Base-by-base conservation (phyloP, 2,888 invertebrate species). In the Helicoverpa assulta region DNA sequence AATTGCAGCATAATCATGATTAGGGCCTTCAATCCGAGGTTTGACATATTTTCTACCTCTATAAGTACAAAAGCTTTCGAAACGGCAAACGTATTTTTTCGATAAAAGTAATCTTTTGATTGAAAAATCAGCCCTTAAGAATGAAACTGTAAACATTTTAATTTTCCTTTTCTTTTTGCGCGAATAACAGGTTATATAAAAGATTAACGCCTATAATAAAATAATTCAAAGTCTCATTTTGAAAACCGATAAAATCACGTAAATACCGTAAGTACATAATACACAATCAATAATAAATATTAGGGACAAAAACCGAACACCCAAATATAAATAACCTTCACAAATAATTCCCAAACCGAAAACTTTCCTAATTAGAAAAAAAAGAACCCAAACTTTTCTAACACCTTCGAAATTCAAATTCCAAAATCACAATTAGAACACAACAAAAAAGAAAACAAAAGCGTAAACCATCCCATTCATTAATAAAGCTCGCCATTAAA, bases 381-480 rank as follows among this genome's bases (percentile, higher is more conserved):
- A 56, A 53, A n/a, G 57, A 73, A 78, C 66, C 26, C 54, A 57
- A 43, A 16, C 7, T 10, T 33, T 61, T 40, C 4, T 10, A 10
- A n/a, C 7, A 8, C 51, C 37, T 58, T 61, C 51, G 1, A 62
- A 58, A 53, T 58, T 54, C n/a, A 50, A 58, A 73, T 33, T 8
- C 26, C 8, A 47, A 47, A 47, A 47, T 37, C 37, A 37, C 37
- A 37, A 43, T n/a, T n/a, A 2, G 47, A 47, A 47, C 47, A n/a
- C 3, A 4, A 47, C 0, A 0, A 33, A 19, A 57, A 56, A 14
- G 4, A 16, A 50, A 43, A 2, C 3, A 19, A 0, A 47, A n/a
- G 6, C n/a, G 1, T 33, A 59, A 76, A 50, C 37, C 59, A n/a
- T 12, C 14, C 51, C 14, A 60, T 76, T 76, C 76, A 56, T 16